These are phyloP conservation scores for Semaprochilodus insignis DNA, from an alignment of 2,797 vertebrate genomes.

Conservation along the genomic window DNA sequence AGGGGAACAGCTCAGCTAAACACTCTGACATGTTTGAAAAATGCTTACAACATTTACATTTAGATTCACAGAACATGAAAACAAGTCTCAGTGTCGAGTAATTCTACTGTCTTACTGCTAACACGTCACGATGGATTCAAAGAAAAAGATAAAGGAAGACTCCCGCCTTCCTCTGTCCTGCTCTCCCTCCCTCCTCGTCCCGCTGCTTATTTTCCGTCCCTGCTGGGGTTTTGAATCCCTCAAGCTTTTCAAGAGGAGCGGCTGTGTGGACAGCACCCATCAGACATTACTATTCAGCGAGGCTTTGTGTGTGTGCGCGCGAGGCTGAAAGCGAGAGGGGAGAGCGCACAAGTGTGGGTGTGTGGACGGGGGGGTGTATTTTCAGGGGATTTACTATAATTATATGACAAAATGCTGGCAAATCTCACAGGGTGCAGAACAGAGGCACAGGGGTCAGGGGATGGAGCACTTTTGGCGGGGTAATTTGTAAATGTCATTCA, in stretches of 20 bases:
- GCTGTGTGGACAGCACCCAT: constrained; percentile 69
- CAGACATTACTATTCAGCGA: constrained; percentile 89
- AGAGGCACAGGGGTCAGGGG: constrained; percentile 96
- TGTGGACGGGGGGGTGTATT: constrained; percentile 79
- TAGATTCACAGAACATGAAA: not conserved
- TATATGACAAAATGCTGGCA: constrained; percentile 98
- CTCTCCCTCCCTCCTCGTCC: constrained; percentile 41
- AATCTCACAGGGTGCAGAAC: constrained; percentile 95
- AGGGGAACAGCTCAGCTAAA: too few species aligned
- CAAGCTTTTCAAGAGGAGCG: constrained; percentile 71
- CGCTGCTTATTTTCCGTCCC: constrained; percentile 52
- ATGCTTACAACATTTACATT: too few species aligned
- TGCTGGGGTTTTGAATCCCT: constrained; percentile 75
- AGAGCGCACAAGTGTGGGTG: constrained; percentile 18
- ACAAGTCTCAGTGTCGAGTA: not conserved
- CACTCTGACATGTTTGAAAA: too few species aligned
- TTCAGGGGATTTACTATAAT: constrained; percentile 99
- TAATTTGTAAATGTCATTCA: constrained; percentile 99
- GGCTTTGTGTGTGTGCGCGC: constrained; percentile 80
- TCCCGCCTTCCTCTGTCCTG: constrained; percentile 31
- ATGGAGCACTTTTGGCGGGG: constrained; percentile 93
- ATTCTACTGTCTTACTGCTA: not conserved
- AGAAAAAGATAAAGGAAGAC: constrained; percentile 9
- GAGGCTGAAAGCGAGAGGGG: constrained; percentile 67
- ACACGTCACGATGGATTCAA: not conserved